Conservation (phyloP, 1,140 invertebrate species). For the Solenopsis fugax region DNA sequence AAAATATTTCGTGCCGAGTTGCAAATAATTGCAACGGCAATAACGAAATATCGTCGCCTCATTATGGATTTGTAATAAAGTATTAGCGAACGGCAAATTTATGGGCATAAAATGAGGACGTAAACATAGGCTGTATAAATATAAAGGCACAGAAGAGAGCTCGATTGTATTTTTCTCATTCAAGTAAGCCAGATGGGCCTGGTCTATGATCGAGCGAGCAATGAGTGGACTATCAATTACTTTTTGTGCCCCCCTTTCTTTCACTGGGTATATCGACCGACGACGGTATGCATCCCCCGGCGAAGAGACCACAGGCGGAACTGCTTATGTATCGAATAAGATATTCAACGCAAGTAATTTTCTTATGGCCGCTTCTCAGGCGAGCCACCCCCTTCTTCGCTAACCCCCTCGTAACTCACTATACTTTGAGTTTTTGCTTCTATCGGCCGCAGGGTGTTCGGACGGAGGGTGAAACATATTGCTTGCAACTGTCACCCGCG, state of each 20-base stretch:
- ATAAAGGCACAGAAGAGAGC: not conserved
- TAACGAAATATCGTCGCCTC: not conserved
- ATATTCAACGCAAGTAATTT: slow-evolving; percentile 83
- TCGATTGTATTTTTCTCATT: slow-evolving; percentile 11
- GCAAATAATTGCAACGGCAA: slow-evolving; percentile 18
- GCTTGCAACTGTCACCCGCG: slow-evolving; percentile 29
- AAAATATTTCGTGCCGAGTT: slow-evolving; percentile 35
- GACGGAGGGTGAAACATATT: slow-evolving; percentile 52
- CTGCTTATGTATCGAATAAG: slow-evolving; percentile 76
- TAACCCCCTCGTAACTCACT: slow-evolving; percentile 64
- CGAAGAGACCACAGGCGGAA: slow-evolving; percentile 55
- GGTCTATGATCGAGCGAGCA: slow-evolving; percentile 47
- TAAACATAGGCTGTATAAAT: not conserved
- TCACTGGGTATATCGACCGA: slow-evolving; percentile 70
- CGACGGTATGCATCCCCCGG: slow-evolving; percentile 43
- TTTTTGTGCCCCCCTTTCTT: slow-evolving; percentile 51
- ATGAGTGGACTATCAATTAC: slow-evolving; percentile 69
- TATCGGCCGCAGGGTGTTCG: slow-evolving; percentile 46
- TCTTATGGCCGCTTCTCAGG: slow-evolving; percentile 81
- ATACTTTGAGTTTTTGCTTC: slow-evolving; percentile 54
- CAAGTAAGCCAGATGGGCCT: slow-evolving; percentile 15
- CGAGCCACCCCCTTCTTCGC: slow-evolving; percentile 69
- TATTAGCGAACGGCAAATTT: not conserved
- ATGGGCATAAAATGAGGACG: not conserved
- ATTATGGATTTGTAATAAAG: not conserved